Evolutionary conservation across 2,888 invertebrate genomes (phyloP), one percentile per base, ranked within the genome.

Genomic region (Ptilodon capucinus): DNA sequence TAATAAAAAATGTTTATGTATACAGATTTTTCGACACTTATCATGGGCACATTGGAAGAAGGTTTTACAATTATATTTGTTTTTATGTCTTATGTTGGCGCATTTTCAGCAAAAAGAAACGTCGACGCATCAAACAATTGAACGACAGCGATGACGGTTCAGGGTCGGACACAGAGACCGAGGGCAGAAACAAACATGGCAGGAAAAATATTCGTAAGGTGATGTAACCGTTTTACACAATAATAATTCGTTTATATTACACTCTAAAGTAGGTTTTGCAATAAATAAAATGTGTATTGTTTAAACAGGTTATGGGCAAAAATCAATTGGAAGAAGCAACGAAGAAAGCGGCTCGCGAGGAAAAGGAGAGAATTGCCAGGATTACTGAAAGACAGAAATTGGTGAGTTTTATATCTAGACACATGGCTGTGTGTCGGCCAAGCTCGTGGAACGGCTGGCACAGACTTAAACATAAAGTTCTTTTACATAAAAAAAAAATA

Each of bases 371-470:
- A 25, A 93, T 96, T 40, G 95, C 94, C 64, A 94, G 99, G 74
- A 96, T 99, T 47, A 92, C 94, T 21, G 98, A 98, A 58, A 94
- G 97, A 60, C 98, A 98, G 81, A 95, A 95, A 87, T 76, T 94
- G 92, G 96, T 96, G 79, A 76, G 83, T 75, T 32, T 40, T 45
- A 28, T 28, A 4, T n/a, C 8, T 25, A n/a, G n/a, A n/a, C n/a
- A n/a, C n/a, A n/a, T n/a, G n/a, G n/a, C n/a, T n/a, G n/a, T n/a
- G n/a, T n/a, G n/a, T n/a, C n/a, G n/a, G n/a, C n/a, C n/a, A n/a
- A n/a, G n/a, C n/a, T n/a, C n/a, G n/a, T n/a, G n/a, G n/a, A n/a
- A n/a, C n/a, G n/a, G n/a, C n/a, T n/a, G n/a, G n/a, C n/a, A n/a
- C n/a, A n/a, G n/a, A n/a, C n/a, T n/a, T n/a, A n/a, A n/a, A n/a